Evolutionary conservation across 2,888 invertebrate genomes (phyloP).

Genomic region (Allophyes oxyacanthae): DNA sequence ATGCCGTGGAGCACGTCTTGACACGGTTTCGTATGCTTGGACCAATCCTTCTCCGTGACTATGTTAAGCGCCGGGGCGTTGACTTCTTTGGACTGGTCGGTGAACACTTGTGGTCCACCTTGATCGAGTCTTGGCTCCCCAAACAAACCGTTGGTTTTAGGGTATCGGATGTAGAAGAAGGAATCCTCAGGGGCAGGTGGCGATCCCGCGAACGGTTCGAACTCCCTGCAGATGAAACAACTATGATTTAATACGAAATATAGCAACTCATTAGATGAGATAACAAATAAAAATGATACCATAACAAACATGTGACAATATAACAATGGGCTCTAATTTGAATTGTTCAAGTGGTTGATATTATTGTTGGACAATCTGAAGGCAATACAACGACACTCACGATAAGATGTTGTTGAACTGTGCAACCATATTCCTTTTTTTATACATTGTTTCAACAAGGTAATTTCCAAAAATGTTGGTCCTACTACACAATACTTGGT

Average conservation of each 20-base stretch:
- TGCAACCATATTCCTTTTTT: conserved; percentile 76
- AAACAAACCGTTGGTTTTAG: conserved; percentile 80
- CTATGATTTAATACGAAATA: conserved; percentile 19
- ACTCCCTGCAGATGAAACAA: conserved; percentile 73
- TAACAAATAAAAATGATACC: conserved; percentile 16
- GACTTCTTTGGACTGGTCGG: conserved; percentile 69
- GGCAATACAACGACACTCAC: conserved; percentile 68
- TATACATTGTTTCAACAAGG: conserved; percentile 69
- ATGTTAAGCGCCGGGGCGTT: conserved; percentile 66
- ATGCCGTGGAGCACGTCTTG: conserved; percentile 90
- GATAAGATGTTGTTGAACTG: conserved; percentile 76
- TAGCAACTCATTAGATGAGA: conserved; percentile 18
- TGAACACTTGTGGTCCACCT: conserved; percentile 64
- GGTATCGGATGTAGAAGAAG: conserved; percentile 91
- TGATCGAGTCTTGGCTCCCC: conserved; percentile 70
- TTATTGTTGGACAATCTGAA: conserved; percentile 35
- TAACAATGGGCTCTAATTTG: conserved; percentile 32
- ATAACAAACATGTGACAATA: conserved; percentile 28
- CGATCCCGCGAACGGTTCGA: conserved; percentile 87
- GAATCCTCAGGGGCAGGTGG: conserved; percentile 93
- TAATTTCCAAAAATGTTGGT: conserved; percentile 17
- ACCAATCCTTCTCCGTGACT: conserved; percentile 86
- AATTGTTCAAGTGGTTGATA: conserved; percentile 26
- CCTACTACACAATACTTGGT: conserved; percentile 10
- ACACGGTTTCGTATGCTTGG: conserved; percentile 92